Conservation (phyloP, 2,797 vertebrate species). For the Rhinatrema bivittatum region DNA sequence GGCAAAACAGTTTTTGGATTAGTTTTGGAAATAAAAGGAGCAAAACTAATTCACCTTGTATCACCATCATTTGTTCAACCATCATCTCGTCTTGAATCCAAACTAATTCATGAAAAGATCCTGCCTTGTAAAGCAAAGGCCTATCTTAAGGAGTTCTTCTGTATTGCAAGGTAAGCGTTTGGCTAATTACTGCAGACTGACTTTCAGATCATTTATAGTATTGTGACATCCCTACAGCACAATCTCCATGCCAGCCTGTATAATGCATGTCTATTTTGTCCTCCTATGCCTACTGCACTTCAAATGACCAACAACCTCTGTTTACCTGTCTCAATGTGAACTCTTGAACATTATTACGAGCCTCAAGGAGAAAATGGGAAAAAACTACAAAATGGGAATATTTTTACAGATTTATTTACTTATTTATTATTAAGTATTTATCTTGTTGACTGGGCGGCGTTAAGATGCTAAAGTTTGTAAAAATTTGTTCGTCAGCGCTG, state of each 20-base stretch:
- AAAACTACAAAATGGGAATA: conserved; percentile 14
- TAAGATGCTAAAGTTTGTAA: conserved; percentile 39
- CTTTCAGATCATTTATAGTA: no score
- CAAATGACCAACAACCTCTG: conserved; percentile 2
- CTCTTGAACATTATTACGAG: conserved; percentile 37
- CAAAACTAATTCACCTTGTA: no score
- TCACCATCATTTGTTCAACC: no score
- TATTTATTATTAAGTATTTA: conserved; percentile 47
- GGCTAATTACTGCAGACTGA: no score
- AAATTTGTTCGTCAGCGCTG: conserved; percentile 22
- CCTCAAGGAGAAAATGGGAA: conserved; percentile 26
- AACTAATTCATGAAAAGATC: no score
- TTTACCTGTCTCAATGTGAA: conserved; percentile 28
- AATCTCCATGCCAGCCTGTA: conserved; percentile 10
- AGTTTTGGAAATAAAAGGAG: no score
- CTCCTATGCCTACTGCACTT: conserved; percentile 13
- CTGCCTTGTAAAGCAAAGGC: no score
- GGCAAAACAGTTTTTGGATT: no score
- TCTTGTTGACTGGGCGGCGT: conserved; percentile 29
- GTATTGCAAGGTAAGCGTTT: no score
- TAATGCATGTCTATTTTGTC: conserved; percentile 37
- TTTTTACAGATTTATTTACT: conserved; percentile 45
- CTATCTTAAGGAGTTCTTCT: no score
- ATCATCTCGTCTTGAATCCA: no score
- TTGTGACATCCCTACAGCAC: conserved; percentile 26